Conservation (phyloP, 2,113 vertebrate genomes). For the Platichthys stellatus region DNA sequence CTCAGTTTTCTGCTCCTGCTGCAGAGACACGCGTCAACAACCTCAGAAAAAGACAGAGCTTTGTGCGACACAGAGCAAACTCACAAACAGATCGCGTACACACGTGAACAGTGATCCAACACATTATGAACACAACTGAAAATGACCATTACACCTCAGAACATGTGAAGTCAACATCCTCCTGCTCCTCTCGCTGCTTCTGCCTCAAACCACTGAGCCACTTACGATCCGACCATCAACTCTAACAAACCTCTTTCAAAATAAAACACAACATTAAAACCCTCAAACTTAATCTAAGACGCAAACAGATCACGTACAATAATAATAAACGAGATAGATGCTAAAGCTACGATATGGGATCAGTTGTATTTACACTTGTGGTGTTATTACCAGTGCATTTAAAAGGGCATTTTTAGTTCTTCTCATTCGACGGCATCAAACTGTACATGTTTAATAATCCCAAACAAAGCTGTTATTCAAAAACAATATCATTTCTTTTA, state of each 20-base stretch:
- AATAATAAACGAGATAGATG: slow-evolving; percentile 1
- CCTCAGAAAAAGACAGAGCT: not conserved
- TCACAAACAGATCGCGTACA: slow-evolving; percentile 30
- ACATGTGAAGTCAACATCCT: slow-evolving; percentile 24
- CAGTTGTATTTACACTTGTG: slow-evolving; percentile 18
- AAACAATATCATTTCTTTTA: slow-evolving; percentile 24
- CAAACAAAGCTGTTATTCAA: slow-evolving; percentile 25
- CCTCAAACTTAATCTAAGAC: slow-evolving; percentile 18
- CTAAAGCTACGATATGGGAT: slow-evolving; percentile 2
- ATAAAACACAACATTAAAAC: slow-evolving; percentile 34
- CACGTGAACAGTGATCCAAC: slow-evolving; percentile 6
- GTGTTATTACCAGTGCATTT: slow-evolving; percentile 63
- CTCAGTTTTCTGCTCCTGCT: slow-evolving; percentile 19
- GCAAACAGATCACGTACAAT: slow-evolving; percentile 17
- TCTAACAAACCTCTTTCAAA: slow-evolving; percentile 14
- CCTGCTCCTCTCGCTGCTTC: not conserved
- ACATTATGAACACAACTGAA: slow-evolving; percentile 18
- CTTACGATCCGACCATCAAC: slow-evolving; percentile 62
- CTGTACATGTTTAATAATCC: slow-evolving; percentile 52
- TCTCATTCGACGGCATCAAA: not conserved
- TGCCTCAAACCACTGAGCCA: slow-evolving; percentile 54
- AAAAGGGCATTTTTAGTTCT: slow-evolving; percentile 60
- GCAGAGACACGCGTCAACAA: slow-evolving; percentile 34
- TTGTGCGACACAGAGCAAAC: not conserved
- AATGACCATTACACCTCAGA: slow-evolving; percentile 1